These are phyloP conservation scores for Macrobrachium nipponense DNA, from an alignment of 1,140 invertebrate genomes.

Conservation along the genomic window DNA sequence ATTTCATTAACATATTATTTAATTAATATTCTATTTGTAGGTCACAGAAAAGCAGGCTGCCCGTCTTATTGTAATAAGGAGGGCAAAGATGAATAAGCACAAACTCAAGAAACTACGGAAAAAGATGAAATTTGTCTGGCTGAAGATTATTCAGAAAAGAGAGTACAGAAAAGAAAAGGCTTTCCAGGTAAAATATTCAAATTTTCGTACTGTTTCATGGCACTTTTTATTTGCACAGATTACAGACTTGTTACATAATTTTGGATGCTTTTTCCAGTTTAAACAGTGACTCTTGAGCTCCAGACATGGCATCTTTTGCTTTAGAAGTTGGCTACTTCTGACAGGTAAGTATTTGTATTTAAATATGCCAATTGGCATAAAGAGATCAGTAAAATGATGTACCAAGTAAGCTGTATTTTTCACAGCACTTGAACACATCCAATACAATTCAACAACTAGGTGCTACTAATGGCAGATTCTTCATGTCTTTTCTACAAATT, in stretches of 20 bases:
- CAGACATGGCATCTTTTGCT: too few relatives aligned
- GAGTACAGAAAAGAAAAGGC: slow-evolving; percentile 80
- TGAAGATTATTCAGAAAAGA: slow-evolving; percentile 76
- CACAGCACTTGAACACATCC: too few relatives aligned
- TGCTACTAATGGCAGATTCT: too few relatives aligned
- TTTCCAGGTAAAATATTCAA: slow-evolving; percentile 73
- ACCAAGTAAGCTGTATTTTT: too few relatives aligned
- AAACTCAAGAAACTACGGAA: slow-evolving; percentile 84
- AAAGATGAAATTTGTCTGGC: slow-evolving; percentile 80
- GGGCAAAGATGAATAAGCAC: slow-evolving; percentile 88
- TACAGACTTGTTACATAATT: neutral
- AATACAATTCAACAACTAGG: too few relatives aligned
- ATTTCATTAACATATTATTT: neutral
- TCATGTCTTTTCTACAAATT: too few relatives aligned
- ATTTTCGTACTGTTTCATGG: neutral
- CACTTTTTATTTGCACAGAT: neutral
- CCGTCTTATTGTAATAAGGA: slow-evolving; percentile 81
- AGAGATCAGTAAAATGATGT: too few relatives aligned
- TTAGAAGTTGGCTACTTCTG: too few relatives aligned
- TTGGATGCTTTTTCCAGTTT: neutral
- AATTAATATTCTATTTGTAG: slow-evolving; percentile 11
- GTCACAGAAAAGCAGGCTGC: slow-evolving; percentile 76
- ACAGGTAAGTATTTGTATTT: too few relatives aligned
- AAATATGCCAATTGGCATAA: too few relatives aligned
- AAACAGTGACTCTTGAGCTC: too few relatives aligned